Evolutionary conservation across 2,888 invertebrate genomes (phyloP).

Genomic region (Chaitophorus viminalis): DNA sequence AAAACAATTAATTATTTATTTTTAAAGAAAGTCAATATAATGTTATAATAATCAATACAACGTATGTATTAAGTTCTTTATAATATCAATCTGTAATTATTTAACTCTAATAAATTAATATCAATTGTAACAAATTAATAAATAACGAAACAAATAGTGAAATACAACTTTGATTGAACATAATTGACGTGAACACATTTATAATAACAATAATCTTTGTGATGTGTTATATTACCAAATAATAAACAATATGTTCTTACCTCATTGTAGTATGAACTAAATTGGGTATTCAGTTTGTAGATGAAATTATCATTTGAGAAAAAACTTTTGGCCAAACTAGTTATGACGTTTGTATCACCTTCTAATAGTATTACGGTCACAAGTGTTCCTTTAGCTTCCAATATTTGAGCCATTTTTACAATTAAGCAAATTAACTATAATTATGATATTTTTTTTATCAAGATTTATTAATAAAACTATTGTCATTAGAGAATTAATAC

Average conservation of each 20-base stretch:
- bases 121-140: neutral
- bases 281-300: neutral
- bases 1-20: neutral
- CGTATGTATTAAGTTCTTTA: no score
- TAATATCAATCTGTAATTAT: neutral
- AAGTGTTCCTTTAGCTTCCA: slow-evolving; percentile 65
- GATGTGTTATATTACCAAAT: no score
- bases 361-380: slow-evolving; percentile 60
- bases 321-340: slow-evolving; percentile 27
- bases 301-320: neutral
- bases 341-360: slow-evolving; percentile 42
- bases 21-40: no score
- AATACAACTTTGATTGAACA: neutral
- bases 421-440: no score
- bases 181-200: no score
- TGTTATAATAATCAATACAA: no score
- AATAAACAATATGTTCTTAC: no score
- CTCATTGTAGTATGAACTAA: neutral
- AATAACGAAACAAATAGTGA: neutral
- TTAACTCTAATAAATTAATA: neutral
- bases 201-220: no score
- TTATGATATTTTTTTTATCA: no score
- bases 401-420: slow-evolving; percentile 71
- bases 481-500: no score
- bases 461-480: no score